Evolutionary conservation across 2,888 invertebrate genomes (phyloP), one percentile per base, ranked within the genome.

Genomic region (Teleiodes luculella): DNA sequence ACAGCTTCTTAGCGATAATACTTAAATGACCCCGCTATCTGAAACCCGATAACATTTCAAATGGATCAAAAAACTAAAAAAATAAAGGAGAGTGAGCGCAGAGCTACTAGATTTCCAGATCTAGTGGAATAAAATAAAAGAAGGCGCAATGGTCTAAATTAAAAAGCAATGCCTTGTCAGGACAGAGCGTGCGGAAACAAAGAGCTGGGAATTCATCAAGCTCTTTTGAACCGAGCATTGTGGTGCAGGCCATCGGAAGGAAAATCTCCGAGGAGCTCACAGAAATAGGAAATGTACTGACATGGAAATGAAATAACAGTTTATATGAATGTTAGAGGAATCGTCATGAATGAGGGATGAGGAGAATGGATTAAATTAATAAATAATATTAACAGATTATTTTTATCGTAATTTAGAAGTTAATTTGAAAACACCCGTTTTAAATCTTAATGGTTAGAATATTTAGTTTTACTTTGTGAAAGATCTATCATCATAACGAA

Each of bases 101-200:
- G 62, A 67, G 65, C 65, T 53, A 64, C 62, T 73, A 68, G 70
- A 78, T 80, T 80, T 73, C 76, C 77, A 78, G 80, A 84, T 84
- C 84, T 82, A 83, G 81, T 70, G 72, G 76, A 82, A 80, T 78
- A 82, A 83, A 86, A 82, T 41, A 51, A 78, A 73, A 72, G 72
- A 70, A 80, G 65, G 77, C 78, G 75, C 82, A 84, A 85, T 86
- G 82, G 82, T 83, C 84, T 79, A 85, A 86, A 87, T 88, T 85
- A 87, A 87, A 87, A 87, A 85, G 86, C 84, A 80, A 87, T 86
- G 86, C 83, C 83, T 83, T 78, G 81, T 80, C 78, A 83, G 76
- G 81, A 74, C 77, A 78, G 83, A 86, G 80, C 83, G 78, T 76
- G 81, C 78, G 80, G 83, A 87, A 87, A 88, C 88, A 87, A 88